A percentile compares a stretch with the other conserved stretches of the same genome.
Evolutionary conservation across 2,113 vertebrate species (phyloP).

Genomic region (Callocephalon fimbriatum): DNA sequence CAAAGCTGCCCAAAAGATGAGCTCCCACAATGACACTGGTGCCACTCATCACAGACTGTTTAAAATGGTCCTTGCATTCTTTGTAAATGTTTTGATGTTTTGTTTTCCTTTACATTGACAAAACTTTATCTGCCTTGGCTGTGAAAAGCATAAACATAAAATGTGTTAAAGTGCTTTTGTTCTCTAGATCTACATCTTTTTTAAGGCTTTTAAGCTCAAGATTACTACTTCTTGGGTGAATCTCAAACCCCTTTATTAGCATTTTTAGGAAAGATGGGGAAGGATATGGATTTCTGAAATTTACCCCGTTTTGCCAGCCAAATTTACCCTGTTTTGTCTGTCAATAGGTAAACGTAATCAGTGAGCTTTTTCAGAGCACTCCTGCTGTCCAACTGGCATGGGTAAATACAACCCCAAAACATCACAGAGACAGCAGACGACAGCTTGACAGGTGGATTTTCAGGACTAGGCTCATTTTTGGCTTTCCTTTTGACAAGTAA

Average conservation of each 20-base stretch:
- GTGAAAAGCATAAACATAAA: neutral
- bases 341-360: neutral
- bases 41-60: fast-evolving
- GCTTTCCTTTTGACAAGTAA: neutral
- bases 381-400: neutral
- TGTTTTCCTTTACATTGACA: neutral
- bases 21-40: neutral
- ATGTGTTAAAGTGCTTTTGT: neutral
- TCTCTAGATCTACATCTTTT: neutral
- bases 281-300: neutral
- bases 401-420: neutral
- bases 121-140: neutral
- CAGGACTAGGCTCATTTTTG: neutral
- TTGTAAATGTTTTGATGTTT: neutral
- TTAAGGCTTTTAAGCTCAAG: neutral
- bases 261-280: neutral
- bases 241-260: neutral
- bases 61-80: neutral
- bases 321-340: neutral
- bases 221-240: neutral
- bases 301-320: neutral
- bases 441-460: neutral
- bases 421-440: neutral
- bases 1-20: neutral
- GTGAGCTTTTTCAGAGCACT: neutral